These are phyloP conservation scores for Lypha dubia DNA, from an alignment of 2,888 invertebrate species.

Conservation along the genomic window DNA sequence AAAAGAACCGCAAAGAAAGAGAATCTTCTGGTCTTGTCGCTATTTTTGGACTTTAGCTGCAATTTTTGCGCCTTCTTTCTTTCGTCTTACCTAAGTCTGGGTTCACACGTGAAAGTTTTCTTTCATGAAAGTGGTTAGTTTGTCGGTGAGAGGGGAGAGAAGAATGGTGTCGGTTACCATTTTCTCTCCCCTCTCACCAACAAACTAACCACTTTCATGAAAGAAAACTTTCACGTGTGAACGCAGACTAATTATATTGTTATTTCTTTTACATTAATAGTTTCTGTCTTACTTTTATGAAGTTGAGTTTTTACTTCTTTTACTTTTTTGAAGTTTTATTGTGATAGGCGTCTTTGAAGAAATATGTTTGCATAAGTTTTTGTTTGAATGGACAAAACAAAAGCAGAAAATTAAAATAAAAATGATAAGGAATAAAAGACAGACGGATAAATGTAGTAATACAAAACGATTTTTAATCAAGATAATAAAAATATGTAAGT, in stretches of 20 bases:
- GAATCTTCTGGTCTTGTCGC: slow-evolving; percentile 61
- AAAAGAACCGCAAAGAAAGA: slow-evolving; percentile 37
- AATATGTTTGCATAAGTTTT: slow-evolving; percentile 16
- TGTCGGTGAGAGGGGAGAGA: too few relatives aligned
- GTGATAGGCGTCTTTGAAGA: slow-evolving; percentile 30
- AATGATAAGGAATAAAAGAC: slow-evolving; percentile 41
- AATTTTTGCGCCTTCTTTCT: slow-evolving; percentile 46
- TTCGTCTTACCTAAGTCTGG: slow-evolving; percentile 37
- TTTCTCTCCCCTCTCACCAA: too few relatives aligned
- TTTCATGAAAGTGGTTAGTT: too few relatives aligned
- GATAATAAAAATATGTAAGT: background rate
- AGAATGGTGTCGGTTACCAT: too few relatives aligned
- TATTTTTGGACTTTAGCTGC: slow-evolving; percentile 71
- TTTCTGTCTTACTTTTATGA: too few relatives aligned
- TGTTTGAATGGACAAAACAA: background rate
- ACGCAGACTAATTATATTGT: too few relatives aligned
- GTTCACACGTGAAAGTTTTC: too few relatives aligned
- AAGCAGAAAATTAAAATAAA: slow-evolving; percentile 40
- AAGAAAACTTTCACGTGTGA: too few relatives aligned
- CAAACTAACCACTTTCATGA: too few relatives aligned
- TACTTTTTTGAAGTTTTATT: slow-evolving; percentile 47
- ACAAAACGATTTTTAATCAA: slow-evolving; percentile 4
- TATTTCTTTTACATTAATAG: slow-evolving; percentile 41
- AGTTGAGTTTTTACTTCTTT: slow-evolving; percentile 13
- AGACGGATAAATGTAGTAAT: slow-evolving; percentile 18